phyloP scores from a whole-genome alignment of 2,797 vertebrate species.

The Toxotes lorentzi region DNA sequence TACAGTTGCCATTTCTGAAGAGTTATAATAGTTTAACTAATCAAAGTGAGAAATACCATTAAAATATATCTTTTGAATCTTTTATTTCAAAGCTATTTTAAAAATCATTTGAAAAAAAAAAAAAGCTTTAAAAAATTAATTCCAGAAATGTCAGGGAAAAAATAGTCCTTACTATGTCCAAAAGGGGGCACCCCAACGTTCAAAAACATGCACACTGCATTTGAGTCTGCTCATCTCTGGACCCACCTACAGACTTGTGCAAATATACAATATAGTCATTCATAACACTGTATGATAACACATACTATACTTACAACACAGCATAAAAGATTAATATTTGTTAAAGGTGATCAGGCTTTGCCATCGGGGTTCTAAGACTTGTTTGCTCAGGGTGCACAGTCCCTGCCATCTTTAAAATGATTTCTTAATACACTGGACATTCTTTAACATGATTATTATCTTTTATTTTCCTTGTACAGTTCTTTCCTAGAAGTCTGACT shows the following conservation, averaged over 20 bases:
- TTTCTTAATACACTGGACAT: background rate
- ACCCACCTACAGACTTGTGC: background rate
- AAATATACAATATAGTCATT: background rate
- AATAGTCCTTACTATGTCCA: conserved; percentile 19
- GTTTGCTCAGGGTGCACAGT: background rate
- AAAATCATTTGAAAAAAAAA: background rate
- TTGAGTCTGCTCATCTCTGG: background rate
- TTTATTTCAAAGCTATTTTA: background rate
- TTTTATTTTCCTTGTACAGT: background rate
- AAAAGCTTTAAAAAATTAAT: background rate
- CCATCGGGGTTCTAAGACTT: background rate
- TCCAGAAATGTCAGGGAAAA: background rate
- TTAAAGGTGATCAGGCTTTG: background rate
- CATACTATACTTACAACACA: background rate
- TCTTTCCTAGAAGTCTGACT: background rate
- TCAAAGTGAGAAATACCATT: background rate
- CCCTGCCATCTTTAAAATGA: background rate
- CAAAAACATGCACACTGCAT: background rate
- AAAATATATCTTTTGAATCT: background rate
- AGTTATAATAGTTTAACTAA: background rate
- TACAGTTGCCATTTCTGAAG: background rate
- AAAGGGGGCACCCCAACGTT: conserved; percentile 44
- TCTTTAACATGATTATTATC: too few species aligned
- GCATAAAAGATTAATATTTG: background rate
- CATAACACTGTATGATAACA: background rate